These are phyloP conservation scores for Thalpophila matura DNA, from an alignment of 2,888 invertebrate genomes.

Conservation along the genomic window DNA sequence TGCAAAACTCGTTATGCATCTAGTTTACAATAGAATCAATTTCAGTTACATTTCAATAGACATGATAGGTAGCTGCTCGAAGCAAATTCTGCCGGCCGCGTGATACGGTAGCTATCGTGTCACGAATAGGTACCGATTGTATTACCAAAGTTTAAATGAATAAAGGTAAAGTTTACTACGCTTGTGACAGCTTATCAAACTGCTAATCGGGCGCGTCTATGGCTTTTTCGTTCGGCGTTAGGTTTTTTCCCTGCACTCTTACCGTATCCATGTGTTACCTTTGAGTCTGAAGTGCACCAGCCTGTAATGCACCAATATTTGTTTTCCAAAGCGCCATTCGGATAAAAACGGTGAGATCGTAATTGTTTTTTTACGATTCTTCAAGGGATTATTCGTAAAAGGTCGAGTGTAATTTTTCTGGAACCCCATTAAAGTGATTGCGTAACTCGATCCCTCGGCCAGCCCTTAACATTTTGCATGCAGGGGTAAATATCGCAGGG, in stretches of 20 bases:
- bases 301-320: not conserved
- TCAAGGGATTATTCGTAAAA: not conserved
- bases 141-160: conserved; percentile 14
- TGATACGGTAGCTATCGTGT: conserved; percentile 27
- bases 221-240: not conserved
- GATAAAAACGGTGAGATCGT: not conserved
- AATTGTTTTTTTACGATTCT: not conserved
- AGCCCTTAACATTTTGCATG: conserved; percentile 48
- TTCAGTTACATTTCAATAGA: conserved; percentile 10
- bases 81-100: conserved; percentile 12
- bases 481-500: conserved; percentile 66
- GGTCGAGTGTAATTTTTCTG: conserved; percentile 1
- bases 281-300: no score
- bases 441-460: conserved; percentile 41
- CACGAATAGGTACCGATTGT: conserved; percentile 17
- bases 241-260: not conserved
- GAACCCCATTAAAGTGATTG: conserved; percentile 39
- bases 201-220: conserved; percentile 7
- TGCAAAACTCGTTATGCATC: conserved; percentile 9
- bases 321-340: not conserved
- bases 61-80: not conserved
- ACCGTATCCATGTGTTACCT: no score
- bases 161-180: conserved; percentile 15
- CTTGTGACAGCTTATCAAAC: conserved; percentile 36
- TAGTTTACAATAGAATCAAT: conserved; percentile 6